A percentile compares a stretch with the other conserved stretches of the same genome.
Conservation (phyloP, 2,888 invertebrate genomes). For the Ecdyonurus torrentis region DNA sequence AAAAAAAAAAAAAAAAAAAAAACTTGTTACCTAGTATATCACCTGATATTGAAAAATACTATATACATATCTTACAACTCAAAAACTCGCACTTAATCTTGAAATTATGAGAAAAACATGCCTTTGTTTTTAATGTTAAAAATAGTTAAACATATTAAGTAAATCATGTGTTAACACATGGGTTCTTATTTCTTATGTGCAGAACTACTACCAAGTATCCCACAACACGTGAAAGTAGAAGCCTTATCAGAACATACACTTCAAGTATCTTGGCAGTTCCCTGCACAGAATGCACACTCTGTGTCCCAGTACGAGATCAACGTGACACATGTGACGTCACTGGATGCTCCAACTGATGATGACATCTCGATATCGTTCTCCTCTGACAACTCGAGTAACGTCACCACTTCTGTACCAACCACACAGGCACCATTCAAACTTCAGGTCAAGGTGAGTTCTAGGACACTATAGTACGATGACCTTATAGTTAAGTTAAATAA, state of each 20-base stretch:
- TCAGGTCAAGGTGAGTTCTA: background rate
- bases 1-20: too few species aligned
- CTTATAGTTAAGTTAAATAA: too few species aligned
- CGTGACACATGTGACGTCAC: slow-evolving; percentile 8
- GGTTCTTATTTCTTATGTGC: slow-evolving; percentile 18
- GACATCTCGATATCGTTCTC: background rate
- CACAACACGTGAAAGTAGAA: slow-evolving; percentile 53
- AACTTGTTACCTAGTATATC: too few species aligned
- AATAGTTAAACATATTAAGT: too few species aligned
- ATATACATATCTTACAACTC: too few species aligned
- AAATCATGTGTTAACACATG: too few species aligned
- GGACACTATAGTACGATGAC: too few species aligned
- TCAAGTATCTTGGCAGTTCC: slow-evolving; percentile 52
- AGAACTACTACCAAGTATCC: slow-evolving; percentile 60
- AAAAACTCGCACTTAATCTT: too few species aligned
- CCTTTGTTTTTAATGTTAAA: too few species aligned
- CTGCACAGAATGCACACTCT: slow-evolving; percentile 42
- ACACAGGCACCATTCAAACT: slow-evolving; percentile 1
- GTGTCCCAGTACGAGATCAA: slow-evolving; percentile 53
- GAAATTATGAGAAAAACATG: too few species aligned
- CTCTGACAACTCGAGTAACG: background rate
- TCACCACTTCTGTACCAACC: background rate
- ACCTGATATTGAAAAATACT: too few species aligned
- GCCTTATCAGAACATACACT: slow-evolving; percentile 53
- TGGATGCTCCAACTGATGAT: background rate